These are phyloP conservation scores for Cryptotermes secundus DNA, from an alignment of 1,140 invertebrate genomes.

Conservation along the genomic window DNA sequence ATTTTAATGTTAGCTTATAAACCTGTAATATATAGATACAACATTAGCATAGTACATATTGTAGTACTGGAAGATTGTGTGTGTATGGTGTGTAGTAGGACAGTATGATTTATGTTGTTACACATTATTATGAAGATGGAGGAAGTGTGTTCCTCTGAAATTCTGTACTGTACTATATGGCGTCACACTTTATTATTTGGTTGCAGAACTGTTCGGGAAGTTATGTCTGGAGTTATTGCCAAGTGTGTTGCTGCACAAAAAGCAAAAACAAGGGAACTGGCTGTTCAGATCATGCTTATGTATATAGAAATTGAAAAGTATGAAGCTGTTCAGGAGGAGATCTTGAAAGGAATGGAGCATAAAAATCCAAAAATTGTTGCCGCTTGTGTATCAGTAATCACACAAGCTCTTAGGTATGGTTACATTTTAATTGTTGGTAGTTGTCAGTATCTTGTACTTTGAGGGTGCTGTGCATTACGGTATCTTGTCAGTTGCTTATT, in stretches of 20 bases:
- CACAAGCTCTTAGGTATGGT: constrained; percentile 66
- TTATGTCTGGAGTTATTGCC: constrained; percentile 83
- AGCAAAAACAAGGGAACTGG: constrained; percentile 88
- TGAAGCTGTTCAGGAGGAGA: constrained; percentile 85
- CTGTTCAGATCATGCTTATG: constrained; percentile 86
- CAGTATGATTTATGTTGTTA: too few species aligned
- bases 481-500: too few species aligned
- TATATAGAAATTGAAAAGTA: constrained; percentile 96
- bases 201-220: constrained; percentile 82
- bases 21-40: too few species aligned
- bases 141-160: too few species aligned
- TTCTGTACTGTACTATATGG: too few species aligned
- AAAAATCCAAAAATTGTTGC: constrained; percentile 95
- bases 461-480: too few species aligned
- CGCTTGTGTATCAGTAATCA: constrained; percentile 76
- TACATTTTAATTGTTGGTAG: background rate
- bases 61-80: too few species aligned
- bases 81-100: too few species aligned
- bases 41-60: too few species aligned
- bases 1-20: too few species aligned
- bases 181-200: constrained; percentile 37
- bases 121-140: too few species aligned
- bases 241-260: constrained; percentile 92
- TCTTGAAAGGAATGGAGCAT: constrained; percentile 89
- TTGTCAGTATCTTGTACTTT: background rate